These are phyloP conservation scores for Actenoides lindsayi DNA, from an alignment of 2,113 vertebrate genomes.

Conservation along the genomic window DNA sequence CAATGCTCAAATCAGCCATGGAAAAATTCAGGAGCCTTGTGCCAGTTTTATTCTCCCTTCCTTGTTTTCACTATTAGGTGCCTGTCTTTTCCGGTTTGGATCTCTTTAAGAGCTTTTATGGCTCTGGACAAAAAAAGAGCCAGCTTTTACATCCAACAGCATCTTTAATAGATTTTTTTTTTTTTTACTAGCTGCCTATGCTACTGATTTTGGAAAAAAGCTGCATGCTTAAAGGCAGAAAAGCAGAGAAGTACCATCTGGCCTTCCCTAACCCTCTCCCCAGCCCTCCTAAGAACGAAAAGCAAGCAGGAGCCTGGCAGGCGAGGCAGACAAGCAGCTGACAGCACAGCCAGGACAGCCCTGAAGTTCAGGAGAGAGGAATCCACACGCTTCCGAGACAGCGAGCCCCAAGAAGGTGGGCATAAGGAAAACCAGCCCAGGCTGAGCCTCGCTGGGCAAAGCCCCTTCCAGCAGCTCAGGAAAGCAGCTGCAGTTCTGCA, in stretches of 20 bases:
- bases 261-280: background rate
- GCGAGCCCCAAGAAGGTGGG: background rate
- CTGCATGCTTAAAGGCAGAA: background rate
- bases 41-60: background rate
- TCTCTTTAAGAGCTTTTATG: background rate
- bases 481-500: too few relatives aligned
- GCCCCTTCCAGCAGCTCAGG: background rate
- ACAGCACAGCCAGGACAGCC: background rate
- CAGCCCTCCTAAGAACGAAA: background rate
- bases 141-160: background rate
- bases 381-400: accelerated
- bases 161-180: background rate
- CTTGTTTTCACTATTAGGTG: background rate
- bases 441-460: background rate
- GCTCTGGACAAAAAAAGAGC: background rate
- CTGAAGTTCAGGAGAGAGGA: background rate
- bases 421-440: background rate
- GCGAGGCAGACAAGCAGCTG: background rate
- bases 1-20: background rate
- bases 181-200: background rate
- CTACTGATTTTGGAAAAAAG: background rate
- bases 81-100: background rate
- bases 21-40: background rate
- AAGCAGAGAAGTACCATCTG: background rate
- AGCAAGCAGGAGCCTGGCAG: background rate